These are phyloP conservation scores for Empidonax traillii DNA, from an alignment of 2,113 vertebrate species.

Conservation along the genomic window DNA sequence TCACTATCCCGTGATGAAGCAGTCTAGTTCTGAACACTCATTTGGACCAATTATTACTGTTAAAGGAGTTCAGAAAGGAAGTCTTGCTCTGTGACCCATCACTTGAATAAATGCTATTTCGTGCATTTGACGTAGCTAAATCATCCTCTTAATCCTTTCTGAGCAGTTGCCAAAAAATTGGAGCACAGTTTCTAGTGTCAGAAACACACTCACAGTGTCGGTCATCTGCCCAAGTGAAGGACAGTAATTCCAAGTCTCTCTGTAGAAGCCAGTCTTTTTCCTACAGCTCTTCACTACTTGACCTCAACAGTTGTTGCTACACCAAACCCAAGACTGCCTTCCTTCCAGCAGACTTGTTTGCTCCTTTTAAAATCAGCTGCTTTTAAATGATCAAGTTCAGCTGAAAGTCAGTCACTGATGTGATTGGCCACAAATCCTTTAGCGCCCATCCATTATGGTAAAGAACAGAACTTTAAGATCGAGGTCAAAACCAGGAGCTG, in stretches of 20 bases:
- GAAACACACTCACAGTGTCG: background rate
- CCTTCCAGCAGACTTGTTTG: background rate
- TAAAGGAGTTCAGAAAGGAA: background rate
- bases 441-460: background rate
- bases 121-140: background rate
- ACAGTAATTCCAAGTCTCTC: background rate
- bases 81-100: background rate
- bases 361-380: background rate
- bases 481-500: background rate
- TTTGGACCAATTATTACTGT: background rate
- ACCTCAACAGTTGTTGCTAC: background rate
- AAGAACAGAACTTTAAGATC: background rate
- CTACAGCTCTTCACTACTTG: background rate
- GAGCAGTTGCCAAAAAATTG: background rate
- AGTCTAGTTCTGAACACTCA: background rate
- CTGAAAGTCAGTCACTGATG: background rate
- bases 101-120: background rate
- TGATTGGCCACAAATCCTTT: background rate
- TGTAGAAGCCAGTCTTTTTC: background rate
- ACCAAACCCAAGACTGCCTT: background rate
- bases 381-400: background rate
- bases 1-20: background rate
- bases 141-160: background rate
- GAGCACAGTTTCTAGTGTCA: background rate
- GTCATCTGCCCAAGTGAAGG: background rate